phyloP scores from a whole-genome alignment of 2,797 vertebrate species.

The Molossus alvarezi region DNA sequence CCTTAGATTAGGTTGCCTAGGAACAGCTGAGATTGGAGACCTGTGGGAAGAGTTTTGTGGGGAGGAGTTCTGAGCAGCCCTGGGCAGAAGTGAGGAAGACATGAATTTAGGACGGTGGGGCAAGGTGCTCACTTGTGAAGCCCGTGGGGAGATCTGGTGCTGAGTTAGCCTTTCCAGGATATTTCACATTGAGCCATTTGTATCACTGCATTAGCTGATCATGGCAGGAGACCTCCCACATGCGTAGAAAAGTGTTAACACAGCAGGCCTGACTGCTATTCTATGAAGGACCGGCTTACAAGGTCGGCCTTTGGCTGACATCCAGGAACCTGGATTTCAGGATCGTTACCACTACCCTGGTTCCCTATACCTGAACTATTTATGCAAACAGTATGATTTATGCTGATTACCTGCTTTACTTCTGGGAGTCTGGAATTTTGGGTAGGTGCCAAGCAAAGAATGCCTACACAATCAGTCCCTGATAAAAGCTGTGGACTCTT shows the following conservation, averaged over 20 bases:
- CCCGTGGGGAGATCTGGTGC: rapidly evolving
- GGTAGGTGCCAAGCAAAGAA: not conserved
- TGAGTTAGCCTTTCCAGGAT: not conserved
- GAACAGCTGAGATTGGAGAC: rapidly evolving
- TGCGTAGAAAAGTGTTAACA: not conserved
- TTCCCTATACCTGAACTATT: not conserved
- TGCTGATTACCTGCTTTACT: not conserved
- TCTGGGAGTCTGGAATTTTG: not conserved
- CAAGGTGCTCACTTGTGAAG: not conserved
- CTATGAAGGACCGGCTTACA: not conserved
- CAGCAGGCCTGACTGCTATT: not conserved
- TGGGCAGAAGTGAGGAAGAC: not conserved
- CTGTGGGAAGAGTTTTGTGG: not conserved
- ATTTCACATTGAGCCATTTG: not conserved
- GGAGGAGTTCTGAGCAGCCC: not conserved
- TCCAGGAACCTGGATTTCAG: not conserved
- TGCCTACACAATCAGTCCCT: not conserved
- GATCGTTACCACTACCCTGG: rapidly evolving
- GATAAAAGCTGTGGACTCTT: not conserved
- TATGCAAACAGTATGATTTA: not conserved
- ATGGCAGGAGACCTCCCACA: not conserved
- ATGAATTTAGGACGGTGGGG: not conserved
- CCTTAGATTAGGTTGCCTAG: not conserved
- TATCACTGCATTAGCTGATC: not conserved
- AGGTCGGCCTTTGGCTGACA: not conserved